These are phyloP conservation scores for Gobio occitaniae DNA, from an alignment of 2,797 vertebrate genomes.

Conservation along the genomic window DNA sequence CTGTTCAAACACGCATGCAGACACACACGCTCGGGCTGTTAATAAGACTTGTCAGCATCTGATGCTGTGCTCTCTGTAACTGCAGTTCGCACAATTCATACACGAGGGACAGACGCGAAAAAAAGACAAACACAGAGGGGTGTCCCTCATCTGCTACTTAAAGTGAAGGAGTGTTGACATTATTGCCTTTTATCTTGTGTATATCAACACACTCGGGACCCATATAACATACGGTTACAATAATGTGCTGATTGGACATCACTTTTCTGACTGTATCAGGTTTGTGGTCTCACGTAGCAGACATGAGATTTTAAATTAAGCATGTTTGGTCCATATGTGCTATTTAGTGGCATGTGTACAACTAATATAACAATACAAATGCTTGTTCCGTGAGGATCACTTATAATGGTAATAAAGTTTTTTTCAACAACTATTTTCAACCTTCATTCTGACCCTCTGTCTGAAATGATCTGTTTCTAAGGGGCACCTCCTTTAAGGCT, in stretches of 20 bases:
- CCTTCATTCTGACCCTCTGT: not conserved
- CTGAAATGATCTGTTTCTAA: not conserved
- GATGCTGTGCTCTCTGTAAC: constrained; percentile 53
- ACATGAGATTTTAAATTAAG: not conserved
- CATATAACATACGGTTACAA: constrained; percentile 15
- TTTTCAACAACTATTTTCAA: not conserved
- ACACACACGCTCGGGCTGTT: constrained; percentile 33
- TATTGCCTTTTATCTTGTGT: constrained; percentile 39
- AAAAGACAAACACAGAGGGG: constrained; percentile 41
- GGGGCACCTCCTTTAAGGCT: not conserved
- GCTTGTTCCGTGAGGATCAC: not conserved
- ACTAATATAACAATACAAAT: not conserved
- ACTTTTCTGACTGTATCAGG: constrained; percentile 13
- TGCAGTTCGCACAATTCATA: constrained; percentile 31
- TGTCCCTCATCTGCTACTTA: constrained; percentile 30
- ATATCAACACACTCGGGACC: constrained; percentile 24
- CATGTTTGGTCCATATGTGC: not conserved
- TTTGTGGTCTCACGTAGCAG: not conserved
- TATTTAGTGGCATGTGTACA: not conserved
- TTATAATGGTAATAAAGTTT: not conserved
- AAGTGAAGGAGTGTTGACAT: constrained; percentile 47
- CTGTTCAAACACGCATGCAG: constrained; percentile 71
- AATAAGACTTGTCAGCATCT: constrained; percentile 62
- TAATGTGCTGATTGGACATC: constrained; percentile 30
- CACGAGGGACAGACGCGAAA: constrained; percentile 24